phyloP scores from a whole-genome alignment of 2,113 vertebrate genomes.

The Orthonyx spaldingii region DNA sequence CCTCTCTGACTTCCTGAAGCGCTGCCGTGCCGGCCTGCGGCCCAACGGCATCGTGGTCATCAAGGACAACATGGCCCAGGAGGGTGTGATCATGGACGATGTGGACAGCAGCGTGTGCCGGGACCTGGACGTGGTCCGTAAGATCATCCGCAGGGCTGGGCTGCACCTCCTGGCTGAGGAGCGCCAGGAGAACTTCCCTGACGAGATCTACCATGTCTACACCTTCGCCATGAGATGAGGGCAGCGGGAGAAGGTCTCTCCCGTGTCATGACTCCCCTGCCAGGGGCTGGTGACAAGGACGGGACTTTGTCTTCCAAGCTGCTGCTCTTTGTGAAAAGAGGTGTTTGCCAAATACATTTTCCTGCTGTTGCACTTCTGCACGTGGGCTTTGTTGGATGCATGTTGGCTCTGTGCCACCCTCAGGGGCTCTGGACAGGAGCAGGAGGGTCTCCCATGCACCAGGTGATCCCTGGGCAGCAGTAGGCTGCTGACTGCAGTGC shows the following conservation, averaged over 20 bases:
- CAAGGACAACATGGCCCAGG: slow-evolving; percentile 96
- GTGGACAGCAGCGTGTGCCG: slow-evolving; percentile 98
- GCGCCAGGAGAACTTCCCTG: slow-evolving; percentile 88
- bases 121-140: slow-evolving; percentile 78
- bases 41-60: slow-evolving; percentile 88
- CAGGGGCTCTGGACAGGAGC: background rate
- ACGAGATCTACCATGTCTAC: slow-evolving; percentile 95
- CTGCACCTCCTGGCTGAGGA: slow-evolving; percentile 84
- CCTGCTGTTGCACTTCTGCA: slow-evolving; percentile 14
- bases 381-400: background rate
- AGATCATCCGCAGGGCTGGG: slow-evolving; percentile 78
- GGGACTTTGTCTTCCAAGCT: slow-evolving; percentile 23
- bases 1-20: slow-evolving; percentile 85
- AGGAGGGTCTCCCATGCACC: background rate
- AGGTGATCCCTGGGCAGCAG: background rate
- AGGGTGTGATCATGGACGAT: slow-evolving; percentile 90
- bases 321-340: background rate
- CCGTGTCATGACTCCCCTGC: background rate
- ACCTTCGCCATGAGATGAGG: slow-evolving; percentile 89
- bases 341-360: slow-evolving; percentile 47
- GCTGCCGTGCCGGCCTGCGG: slow-evolving; percentile 80
- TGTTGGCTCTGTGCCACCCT: background rate
- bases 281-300: background rate
- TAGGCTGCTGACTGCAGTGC: background rate
- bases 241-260: background rate